Base-by-base conservation (phyloP, 2,797 vertebrate genomes). In the Gallinago stenura region DNA sequence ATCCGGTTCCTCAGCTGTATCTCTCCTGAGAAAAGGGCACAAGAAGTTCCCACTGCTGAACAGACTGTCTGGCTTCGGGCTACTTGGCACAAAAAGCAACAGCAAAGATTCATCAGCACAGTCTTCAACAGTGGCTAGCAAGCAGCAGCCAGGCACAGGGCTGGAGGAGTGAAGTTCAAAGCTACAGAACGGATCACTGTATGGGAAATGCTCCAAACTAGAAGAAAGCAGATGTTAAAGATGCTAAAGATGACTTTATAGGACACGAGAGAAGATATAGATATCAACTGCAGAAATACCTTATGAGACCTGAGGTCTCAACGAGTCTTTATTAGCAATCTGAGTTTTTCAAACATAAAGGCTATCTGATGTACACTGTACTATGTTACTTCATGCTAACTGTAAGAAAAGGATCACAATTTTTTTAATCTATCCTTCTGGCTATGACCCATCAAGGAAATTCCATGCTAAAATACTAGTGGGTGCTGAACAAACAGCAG, bases 221-320 rank as follows among this genome's bases (percentile, higher is more conserved):
- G 56, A 58, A 85, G 30, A 19, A 69, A 61, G n/a, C 7, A 31
- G 24, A 16, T 28, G 3, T 25, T 45, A 33, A 33, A 33, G 33
- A 33, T 35, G 73, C 69, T 33, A 4, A 71, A 87, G 9, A 16
- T 78, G 12, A 4, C 61, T 78, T 48, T 21, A 14, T 2, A 71
- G 41, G 54, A n/a, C 16, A 15, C 5, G 15, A 48, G 11, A 60
- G 26, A 80, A 76, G 5, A 62, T 10, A 22, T 1, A 70, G 35
- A 56, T 66, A 41, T 56, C 28, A 39, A 56, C 4, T 37, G 35
- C 16, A 91, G 53, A 80, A 87, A 89, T 18, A 28, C 8, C 12
- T 46, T 33, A 18, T 0, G 21, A 83, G 48, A 53, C 18, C 20
- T 15, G 19, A 58, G 9, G 9, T 39, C 24, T 87, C 0, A 0